These are phyloP conservation scores for Glossophaga mutica DNA, from an alignment of 2,797 vertebrate genomes.

Conservation along the genomic window DNA sequence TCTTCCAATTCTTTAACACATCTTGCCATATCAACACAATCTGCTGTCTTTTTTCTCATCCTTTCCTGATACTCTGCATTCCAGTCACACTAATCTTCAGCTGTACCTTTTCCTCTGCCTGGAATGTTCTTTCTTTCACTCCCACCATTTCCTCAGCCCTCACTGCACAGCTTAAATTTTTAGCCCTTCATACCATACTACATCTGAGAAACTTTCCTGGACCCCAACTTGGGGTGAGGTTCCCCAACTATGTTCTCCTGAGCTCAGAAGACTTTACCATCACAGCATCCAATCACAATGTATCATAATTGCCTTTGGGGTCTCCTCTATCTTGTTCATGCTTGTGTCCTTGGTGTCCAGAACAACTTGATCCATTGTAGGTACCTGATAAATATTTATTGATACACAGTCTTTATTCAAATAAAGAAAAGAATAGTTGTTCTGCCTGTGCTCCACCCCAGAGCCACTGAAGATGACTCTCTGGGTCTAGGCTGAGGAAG, in stretches of 20 bases:
- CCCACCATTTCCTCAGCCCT: neutral
- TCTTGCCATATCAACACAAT: fast-evolving
- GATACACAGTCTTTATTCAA: neutral
- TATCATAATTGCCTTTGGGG: neutral
- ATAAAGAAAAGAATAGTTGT: neutral
- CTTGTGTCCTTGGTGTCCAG: neutral
- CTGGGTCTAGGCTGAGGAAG: neutral
- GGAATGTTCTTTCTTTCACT: neutral
- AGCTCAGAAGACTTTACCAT: neutral
- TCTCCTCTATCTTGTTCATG: neutral
- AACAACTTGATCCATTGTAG: neutral
- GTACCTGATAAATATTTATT: neutral
- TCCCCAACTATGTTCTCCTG: neutral
- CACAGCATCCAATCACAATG: neutral
- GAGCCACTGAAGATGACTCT: neutral
- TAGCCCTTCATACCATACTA: neutral
- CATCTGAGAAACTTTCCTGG: neutral
- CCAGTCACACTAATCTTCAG: neutral
- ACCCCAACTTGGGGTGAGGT: neutral
- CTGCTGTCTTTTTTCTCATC: neutral
- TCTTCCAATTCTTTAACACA: neutral
- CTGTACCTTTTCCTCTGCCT: neutral
- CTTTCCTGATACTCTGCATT: neutral
- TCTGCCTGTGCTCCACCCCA: neutral
- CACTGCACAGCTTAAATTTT: neutral